phyloP scores from a whole-genome alignment of 2,888 invertebrate species.

The Penaeus monodon region DNA sequence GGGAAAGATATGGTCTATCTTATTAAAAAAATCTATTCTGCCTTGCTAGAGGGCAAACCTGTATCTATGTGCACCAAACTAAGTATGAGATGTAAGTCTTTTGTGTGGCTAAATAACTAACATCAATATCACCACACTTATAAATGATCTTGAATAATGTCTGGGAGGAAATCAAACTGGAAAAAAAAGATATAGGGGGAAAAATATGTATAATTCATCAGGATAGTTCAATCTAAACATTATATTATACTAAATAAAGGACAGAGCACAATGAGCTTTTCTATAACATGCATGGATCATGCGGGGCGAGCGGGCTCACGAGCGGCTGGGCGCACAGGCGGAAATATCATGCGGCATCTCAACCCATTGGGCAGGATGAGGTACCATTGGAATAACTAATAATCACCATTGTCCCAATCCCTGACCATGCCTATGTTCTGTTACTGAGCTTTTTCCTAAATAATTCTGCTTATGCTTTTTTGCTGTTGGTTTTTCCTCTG shows the following conservation, averaged over 20 bases:
- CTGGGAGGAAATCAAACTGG: too few relatives aligned
- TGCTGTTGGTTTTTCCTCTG: too few relatives aligned
- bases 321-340: conserved; percentile 28
- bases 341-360: conserved; percentile 30
- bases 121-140: too few relatives aligned
- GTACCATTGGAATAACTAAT: conserved; percentile 34
- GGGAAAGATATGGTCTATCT: too few relatives aligned
- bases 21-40: too few relatives aligned
- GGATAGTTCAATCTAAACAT: conserved; percentile 19
- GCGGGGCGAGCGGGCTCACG: conserved; percentile 23
- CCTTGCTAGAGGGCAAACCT: too few relatives aligned
- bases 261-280: conserved; percentile 34
- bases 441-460: too few relatives aligned
- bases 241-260: conserved; percentile 10
- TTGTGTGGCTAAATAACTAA: too few relatives aligned
- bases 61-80: too few relatives aligned
- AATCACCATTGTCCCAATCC: conserved; percentile 39
- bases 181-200: not conserved
- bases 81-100: too few relatives aligned
- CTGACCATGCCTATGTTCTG: conserved; percentile 9
- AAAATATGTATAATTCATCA: conserved; percentile 7
- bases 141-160: too few relatives aligned
- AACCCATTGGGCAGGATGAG: conserved; percentile 38
- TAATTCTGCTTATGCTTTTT: too few relatives aligned
- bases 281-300: conserved; percentile 29